Evolutionary conservation across 1,140 invertebrate genomes (phyloP).

Genomic region (Bactericera cockerelli): DNA sequence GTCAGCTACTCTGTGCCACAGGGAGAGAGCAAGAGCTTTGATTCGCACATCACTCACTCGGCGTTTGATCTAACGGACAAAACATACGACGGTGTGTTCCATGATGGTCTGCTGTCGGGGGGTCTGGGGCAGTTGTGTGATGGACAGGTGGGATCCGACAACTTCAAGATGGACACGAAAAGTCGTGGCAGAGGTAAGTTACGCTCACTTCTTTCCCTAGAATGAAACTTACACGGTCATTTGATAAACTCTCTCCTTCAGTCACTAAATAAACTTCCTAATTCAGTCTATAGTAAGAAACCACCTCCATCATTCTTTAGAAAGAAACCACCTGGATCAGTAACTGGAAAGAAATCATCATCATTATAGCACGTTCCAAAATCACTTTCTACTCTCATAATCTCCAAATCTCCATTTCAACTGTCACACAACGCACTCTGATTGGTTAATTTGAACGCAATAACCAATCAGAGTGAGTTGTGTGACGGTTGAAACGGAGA

Average conservation of each 20-base stretch:
- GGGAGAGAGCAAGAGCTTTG: conserved; percentile 31
- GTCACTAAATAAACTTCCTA: no score
- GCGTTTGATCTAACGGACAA: conserved; percentile 41
- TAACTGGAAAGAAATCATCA: no score
- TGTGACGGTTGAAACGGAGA: no score
- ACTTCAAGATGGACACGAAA: conserved; percentile 55
- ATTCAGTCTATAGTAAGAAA: no score
- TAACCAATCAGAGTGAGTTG: no score
- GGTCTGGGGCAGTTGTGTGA: conserved; percentile 88
- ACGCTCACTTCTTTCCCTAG: not conserved
- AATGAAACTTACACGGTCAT: not conserved
- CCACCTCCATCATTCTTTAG: no score
- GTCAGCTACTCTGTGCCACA: conserved; percentile 42
- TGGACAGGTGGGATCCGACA: conserved; percentile 59
- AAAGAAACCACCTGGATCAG: no score
- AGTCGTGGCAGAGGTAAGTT: conserved; percentile 52
- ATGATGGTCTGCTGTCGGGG: conserved; percentile 39
- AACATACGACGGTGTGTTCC: conserved; percentile 42
- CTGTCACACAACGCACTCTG: no score
- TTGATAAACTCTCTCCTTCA: not conserved
- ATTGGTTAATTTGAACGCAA: no score
- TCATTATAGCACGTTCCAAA: no score
- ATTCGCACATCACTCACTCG: not conserved
- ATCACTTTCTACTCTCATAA: no score
- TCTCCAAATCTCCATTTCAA: no score